A percentile compares a stretch with the other conserved stretches of the same genome.
These are phyloP conservation scores for Apostichopus californicus DNA, from an alignment of 35 echinoderm and acorn worm species.

Conservation along the genomic window DNA sequence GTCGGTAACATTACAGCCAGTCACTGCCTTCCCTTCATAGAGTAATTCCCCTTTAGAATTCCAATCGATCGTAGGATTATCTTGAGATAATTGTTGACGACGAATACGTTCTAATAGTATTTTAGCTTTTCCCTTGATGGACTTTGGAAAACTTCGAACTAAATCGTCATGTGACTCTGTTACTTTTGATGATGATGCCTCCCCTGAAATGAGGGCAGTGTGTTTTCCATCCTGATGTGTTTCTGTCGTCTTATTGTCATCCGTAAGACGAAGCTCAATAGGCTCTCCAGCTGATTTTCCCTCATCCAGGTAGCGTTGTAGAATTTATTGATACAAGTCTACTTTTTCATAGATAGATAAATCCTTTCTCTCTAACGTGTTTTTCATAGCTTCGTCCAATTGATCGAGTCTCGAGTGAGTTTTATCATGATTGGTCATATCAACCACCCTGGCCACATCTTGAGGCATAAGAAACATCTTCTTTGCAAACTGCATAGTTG, in stretches of 20 bases:
- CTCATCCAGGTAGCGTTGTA: constrained; percentile 41
- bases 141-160: constrained; percentile 20
- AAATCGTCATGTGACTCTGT: constrained; percentile 12
- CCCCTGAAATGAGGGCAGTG: not conserved
- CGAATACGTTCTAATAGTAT: not conserved
- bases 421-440: not conserved
- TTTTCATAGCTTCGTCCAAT: not conserved
- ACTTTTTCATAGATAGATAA: not conserved
- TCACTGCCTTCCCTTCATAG: not conserved
- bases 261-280: constrained; percentile 16
- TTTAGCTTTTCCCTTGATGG: constrained; percentile 34
- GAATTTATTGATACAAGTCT: not conserved
- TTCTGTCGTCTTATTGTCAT: not conserved
- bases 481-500: constrained; percentile 24
- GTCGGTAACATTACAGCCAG: constrained; percentile 18
- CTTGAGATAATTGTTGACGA: not conserved
- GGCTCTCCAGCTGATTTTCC: constrained; percentile 1
- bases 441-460: constrained; percentile 7
- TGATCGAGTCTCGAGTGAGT: constrained; percentile 1
- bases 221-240: not conserved
- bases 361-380: constrained; percentile 34
- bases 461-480: constrained; percentile 51
- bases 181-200: not conserved
- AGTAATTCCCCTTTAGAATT: constrained; percentile 41
- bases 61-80: constrained; percentile 6